Evolutionary conservation across 2,888 invertebrate genomes (phyloP).

Genomic region (Reticulitermes lucifugus): DNA sequence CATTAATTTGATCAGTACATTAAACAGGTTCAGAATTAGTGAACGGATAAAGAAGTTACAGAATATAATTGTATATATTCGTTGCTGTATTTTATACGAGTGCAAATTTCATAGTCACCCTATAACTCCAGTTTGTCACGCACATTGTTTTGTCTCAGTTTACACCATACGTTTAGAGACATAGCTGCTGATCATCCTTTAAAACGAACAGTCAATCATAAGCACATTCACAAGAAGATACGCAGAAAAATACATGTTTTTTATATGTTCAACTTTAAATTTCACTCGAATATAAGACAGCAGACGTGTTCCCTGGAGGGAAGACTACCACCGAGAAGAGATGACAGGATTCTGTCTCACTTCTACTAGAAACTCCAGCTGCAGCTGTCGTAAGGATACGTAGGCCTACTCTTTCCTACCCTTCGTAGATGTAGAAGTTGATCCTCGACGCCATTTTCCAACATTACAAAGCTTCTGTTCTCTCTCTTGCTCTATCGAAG

Average conservation of each 20-base stretch:
- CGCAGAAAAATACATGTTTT: background rate
- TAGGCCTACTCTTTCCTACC: background rate
- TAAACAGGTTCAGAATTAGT: too few relatives aligned
- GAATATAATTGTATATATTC: too few relatives aligned
- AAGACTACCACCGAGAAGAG: background rate
- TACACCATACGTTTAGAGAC: background rate
- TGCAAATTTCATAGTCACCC: too few relatives aligned
- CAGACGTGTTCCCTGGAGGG: background rate
- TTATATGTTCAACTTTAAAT: background rate
- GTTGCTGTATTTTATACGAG: too few relatives aligned
- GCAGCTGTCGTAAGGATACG: background rate
- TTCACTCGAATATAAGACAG: background rate
- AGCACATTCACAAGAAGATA: background rate
- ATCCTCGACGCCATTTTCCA: background rate
- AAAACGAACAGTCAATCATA: constrained; percentile 3
- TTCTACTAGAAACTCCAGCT: background rate
- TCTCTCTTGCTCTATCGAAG: background rate
- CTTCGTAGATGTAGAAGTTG: background rate
- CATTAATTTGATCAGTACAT: too few relatives aligned
- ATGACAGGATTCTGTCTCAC: background rate
- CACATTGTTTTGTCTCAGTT: background rate
- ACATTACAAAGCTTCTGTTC: background rate
- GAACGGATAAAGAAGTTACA: too few relatives aligned
- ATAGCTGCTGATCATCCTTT: background rate
- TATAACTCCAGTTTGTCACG: background rate